Evolutionary conservation across 1,140 invertebrate genomes (phyloP).

Genomic region (Adelges cooleyi): DNA sequence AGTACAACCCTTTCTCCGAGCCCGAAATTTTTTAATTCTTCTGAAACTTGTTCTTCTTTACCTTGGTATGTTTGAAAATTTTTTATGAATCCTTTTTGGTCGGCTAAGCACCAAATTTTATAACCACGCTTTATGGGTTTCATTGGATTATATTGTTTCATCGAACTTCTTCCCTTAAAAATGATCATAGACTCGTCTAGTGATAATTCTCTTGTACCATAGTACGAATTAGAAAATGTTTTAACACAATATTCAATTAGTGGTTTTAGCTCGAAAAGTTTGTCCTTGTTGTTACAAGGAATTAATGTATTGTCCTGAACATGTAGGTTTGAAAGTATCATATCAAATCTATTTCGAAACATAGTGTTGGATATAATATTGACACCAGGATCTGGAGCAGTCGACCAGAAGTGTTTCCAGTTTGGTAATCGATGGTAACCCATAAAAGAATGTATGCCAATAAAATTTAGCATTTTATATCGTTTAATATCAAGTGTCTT

Average conservation of each 20-base stretch:
- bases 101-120: conserved; percentile 35
- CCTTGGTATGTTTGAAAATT: conserved; percentile 34
- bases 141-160: conserved; percentile 36
- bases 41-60: conserved; percentile 28
- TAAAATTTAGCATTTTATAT: background rate
- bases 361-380: background rate
- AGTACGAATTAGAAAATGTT: conserved; percentile 11
- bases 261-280: conserved; percentile 31
- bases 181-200: conserved; percentile 34
- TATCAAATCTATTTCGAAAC: background rate
- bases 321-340: background rate
- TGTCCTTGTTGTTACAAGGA: conserved; percentile 24
- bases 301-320: background rate
- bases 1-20: conserved; percentile 34
- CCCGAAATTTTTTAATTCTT: conserved; percentile 2
- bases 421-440: background rate
- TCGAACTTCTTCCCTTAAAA: conserved; percentile 34
- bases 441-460: background rate
- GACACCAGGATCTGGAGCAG: background rate
- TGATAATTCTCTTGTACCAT: conserved; percentile 4
- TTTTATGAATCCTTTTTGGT: conserved; percentile 33
- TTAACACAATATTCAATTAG: conserved; percentile 20
- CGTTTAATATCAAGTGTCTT: background rate
- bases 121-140: conserved; percentile 37
- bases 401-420: conserved; percentile 2